Evolutionary conservation across 1,140 invertebrate genomes (phyloP).

Genomic region (Diploscapter pachys): DNA sequence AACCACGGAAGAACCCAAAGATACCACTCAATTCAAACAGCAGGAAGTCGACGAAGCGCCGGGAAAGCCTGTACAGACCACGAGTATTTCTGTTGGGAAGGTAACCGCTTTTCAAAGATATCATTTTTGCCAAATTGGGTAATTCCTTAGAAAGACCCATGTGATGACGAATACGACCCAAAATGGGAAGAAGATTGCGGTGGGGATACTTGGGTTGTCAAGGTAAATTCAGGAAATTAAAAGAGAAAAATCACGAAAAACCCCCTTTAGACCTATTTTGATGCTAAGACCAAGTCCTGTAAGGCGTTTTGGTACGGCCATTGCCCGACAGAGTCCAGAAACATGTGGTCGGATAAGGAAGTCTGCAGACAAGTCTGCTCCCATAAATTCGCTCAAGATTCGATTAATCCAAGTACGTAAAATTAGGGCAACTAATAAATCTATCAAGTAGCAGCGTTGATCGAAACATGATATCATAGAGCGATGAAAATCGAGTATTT

Average conservation of each 20-base stretch:
- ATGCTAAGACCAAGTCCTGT: neutral
- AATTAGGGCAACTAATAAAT: neutral
- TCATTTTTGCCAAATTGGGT: neutral
- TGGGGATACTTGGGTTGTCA: constrained; percentile 21
- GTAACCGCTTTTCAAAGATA: neutral
- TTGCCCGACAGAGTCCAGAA: constrained; percentile 17
- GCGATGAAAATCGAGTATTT: neutral
- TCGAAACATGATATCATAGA: neutral
- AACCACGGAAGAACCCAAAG: neutral
- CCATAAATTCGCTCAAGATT: constrained; percentile 9
- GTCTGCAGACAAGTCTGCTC: constrained; percentile 4
- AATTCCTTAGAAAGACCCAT: constrained; percentile 20
- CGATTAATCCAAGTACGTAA: constrained; percentile 16
- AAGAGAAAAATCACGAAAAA: constrained; percentile 4
- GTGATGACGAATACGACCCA: constrained; percentile 46
- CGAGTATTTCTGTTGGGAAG: neutral
- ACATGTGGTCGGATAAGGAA: constrained; percentile 32
- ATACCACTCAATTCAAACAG: neutral
- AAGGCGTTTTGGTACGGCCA: constrained; percentile 24
- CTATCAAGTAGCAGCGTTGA: neutral
- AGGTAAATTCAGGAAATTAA: constrained; percentile 9
- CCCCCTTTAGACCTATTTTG: neutral
- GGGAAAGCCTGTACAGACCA: neutral
- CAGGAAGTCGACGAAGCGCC: neutral
- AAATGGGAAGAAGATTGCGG: constrained; percentile 26